Conservation (phyloP, 1,140 invertebrate genomes). For the Papilio polytes region DNA sequence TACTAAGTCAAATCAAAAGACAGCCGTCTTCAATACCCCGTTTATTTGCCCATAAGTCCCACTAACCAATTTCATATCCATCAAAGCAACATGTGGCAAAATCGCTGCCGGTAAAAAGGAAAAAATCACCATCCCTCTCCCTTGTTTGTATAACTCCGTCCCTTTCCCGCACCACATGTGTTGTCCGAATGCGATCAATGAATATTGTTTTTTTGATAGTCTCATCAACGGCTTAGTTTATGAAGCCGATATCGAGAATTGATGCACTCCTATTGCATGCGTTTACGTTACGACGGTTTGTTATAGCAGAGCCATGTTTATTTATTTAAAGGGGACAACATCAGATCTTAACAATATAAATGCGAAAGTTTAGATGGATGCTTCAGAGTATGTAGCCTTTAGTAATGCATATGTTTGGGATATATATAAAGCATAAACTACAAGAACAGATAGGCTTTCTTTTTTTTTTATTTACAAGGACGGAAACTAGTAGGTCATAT, state of each 20-base stretch:
- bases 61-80: conserved; percentile 47
- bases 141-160: conserved; percentile 49
- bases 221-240: conserved; percentile 60
- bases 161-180: conserved; percentile 61
- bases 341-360: no score
- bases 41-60: conserved; percentile 43
- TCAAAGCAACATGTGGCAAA: conserved; percentile 58
- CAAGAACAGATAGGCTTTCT: no score
- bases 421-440: no score
- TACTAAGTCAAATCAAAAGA: conserved; percentile 4
- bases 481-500: no score
- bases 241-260: conserved; percentile 43
- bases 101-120: conserved; percentile 59
- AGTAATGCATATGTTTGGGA: no score
- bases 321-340: no score
- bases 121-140: conserved; percentile 51
- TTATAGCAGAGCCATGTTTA: background rate
- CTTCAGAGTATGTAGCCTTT: no score
- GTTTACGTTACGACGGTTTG: conserved; percentile 2
- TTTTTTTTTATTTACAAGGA: no score
- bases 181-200: conserved; percentile 68
- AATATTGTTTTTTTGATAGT: conserved; percentile 69
- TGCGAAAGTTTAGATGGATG: no score
- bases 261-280: conserved; percentile 30
- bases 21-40: conserved; percentile 31